These are phyloP conservation scores for Ceratothoa steindachneri DNA, from an alignment of 2,888 invertebrate species.

Conservation along the genomic window DNA sequence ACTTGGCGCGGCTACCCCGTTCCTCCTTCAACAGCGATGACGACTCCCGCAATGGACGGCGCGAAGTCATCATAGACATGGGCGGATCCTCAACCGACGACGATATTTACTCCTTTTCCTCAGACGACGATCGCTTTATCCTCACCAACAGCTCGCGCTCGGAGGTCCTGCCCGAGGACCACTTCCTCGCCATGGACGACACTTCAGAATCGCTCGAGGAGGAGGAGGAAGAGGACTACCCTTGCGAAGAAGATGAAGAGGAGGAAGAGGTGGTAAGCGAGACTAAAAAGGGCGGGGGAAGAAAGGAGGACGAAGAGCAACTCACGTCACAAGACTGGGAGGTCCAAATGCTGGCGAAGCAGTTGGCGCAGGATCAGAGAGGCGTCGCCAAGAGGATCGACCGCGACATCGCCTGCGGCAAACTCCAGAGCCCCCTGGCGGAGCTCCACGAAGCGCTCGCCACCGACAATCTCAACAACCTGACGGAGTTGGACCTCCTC, in stretches of 20 bases:
- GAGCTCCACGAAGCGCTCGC: conserved; percentile 43
- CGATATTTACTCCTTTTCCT: conserved; percentile 37
- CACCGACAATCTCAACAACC: conserved; percentile 36
- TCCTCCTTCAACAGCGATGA: not conserved
- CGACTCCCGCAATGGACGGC: not conserved
- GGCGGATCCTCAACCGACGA: conserved; percentile 45
- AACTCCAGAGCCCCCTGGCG: conserved; percentile 30
- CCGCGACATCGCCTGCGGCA: conserved; percentile 40
- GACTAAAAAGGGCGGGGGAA: conserved; percentile 31
- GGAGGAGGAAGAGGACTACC: conserved; percentile 51
- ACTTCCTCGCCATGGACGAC: conserved; percentile 8
- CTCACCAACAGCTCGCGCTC: not conserved
- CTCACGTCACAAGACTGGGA: conserved; percentile 61
- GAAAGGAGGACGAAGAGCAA: conserved; percentile 49
- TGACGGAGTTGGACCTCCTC: conserved; percentile 34
- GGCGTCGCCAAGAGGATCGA: conserved; percentile 40
- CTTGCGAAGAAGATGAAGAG: conserved; percentile 46
- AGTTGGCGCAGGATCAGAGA: conserved; percentile 58
- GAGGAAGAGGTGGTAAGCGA: conserved; percentile 37
- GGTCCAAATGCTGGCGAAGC: conserved; percentile 71
- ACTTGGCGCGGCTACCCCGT: not conserved
- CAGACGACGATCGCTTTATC: conserved; percentile 26
- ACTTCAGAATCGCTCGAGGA: conserved; percentile 43
- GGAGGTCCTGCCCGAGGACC: not conserved
- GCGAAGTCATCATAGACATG: conserved; percentile 10